Percentiles rank a stretch among this genome's conserved stretches.
Evolutionary conservation across 2,888 invertebrate genomes (phyloP).

Genomic region (Lasioglossum calceatum): DNA sequence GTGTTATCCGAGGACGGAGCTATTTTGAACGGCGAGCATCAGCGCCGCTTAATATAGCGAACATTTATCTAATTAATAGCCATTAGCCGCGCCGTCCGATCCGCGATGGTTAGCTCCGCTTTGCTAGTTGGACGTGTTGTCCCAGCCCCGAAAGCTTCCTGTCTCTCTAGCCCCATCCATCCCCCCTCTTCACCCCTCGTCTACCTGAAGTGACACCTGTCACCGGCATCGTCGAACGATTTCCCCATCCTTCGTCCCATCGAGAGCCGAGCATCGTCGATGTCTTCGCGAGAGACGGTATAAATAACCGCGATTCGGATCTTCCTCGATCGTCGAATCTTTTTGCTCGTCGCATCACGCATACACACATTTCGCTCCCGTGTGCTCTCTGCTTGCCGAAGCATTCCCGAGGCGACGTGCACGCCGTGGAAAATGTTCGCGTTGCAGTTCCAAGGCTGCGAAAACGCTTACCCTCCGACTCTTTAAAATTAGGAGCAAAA

Average conservation of each 20-base stretch:
- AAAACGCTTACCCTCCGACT: not conserved
- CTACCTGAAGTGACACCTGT: conserved; percentile 46
- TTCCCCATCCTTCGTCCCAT: conserved; percentile 15
- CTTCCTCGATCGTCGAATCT: conserved; percentile 2
- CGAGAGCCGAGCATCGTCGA: not conserved
- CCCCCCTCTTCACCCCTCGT: not conserved
- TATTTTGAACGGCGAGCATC: conserved; percentile 80
- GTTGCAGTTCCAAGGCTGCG: conserved; percentile 10
- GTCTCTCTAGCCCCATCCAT: conserved; percentile 9
- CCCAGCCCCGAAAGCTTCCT: conserved; percentile 55
- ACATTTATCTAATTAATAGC: conserved; percentile 83
- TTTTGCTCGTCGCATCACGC: not conserved
- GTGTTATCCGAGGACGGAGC: conserved; percentile 66
- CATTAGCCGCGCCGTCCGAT: conserved; percentile 74
- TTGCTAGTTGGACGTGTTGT: conserved; percentile 48
- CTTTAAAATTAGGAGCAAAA: conserved; percentile 9
- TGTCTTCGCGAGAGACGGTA: conserved; percentile 8
- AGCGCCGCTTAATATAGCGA: conserved; percentile 77
- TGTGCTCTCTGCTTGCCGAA: conserved; percentile 10
- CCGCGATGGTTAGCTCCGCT: conserved; percentile 34
- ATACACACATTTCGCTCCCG: not conserved
- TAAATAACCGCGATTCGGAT: conserved; percentile 30
- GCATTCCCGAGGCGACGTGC: conserved; percentile 7
- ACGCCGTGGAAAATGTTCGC: conserved; percentile 7
- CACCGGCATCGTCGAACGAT: conserved; percentile 25